Conservation (phyloP, 2,888 invertebrate genomes). For the Tachina grossa region DNA sequence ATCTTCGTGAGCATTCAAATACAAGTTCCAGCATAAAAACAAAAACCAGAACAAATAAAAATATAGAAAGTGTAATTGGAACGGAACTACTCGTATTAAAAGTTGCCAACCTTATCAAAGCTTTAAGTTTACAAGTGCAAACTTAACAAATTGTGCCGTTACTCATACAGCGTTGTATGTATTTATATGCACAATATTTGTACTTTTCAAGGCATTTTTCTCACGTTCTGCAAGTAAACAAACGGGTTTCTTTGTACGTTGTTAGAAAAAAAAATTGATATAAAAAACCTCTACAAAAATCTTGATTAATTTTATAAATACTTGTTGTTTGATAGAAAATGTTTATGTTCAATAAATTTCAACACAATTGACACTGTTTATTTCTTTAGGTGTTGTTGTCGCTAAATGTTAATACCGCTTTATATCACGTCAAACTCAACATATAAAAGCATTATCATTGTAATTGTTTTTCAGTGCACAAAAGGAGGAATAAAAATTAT, state of each 20-base stretch:
- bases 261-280: not conserved
- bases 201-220: conserved; percentile 44
- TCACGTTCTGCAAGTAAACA: conserved; percentile 51
- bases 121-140: conserved; percentile 58
- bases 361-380: conserved; percentile 13
- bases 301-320: conserved; percentile 34
- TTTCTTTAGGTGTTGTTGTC: not conserved
- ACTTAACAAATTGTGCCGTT: conserved; percentile 46
- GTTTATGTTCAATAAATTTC: conserved; percentile 34
- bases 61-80: conserved; percentile 66
- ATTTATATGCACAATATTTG: conserved; percentile 22
- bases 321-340: conserved; percentile 10
- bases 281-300: not conserved
- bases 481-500: no score
- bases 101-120: conserved; percentile 65
- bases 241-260: conserved; percentile 38
- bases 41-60: conserved; percentile 39
- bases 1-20: conserved; percentile 36
- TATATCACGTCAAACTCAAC: not conserved
- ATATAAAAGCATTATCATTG: not conserved
- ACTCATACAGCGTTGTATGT: conserved; percentile 26
- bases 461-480: not conserved
- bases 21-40: conserved; percentile 4
- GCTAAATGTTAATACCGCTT: not conserved
- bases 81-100: conserved; percentile 68